Evolutionary conservation across 2,113 vertebrate species (phyloP).

Genomic region (Atractosteus spatula): DNA sequence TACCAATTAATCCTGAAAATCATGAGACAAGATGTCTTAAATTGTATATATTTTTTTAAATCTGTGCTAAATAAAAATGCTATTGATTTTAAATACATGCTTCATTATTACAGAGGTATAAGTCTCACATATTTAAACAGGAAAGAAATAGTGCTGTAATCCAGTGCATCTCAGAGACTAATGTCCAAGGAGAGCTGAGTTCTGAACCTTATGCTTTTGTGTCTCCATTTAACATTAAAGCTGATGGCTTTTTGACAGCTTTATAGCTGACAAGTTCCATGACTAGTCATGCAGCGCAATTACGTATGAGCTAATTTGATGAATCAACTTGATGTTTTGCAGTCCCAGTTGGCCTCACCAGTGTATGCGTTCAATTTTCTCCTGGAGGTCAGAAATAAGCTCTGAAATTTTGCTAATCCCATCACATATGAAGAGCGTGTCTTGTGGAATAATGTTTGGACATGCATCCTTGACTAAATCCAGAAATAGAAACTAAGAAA

Average conservation of each 20-base stretch:
- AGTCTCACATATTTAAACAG: background rate
- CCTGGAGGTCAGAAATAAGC: constrained; percentile 77
- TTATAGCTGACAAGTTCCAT: constrained; percentile 81
- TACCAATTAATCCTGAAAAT: too few relatives aligned
- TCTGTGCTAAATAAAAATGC: too few relatives aligned
- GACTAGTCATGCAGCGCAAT: constrained; percentile 84
- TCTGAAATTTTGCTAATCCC: constrained; percentile 73
- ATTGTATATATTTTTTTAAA: too few relatives aligned
- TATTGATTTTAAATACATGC: too few relatives aligned
- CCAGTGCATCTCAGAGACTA: constrained; percentile 62
- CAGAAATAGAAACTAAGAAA: constrained; percentile 42
- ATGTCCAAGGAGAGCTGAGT: constrained; percentile 74
- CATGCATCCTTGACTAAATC: constrained; percentile 54
- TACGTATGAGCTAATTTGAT: constrained; percentile 90
- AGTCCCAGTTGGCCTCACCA: constrained; percentile 73
- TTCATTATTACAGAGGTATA: constrained; percentile 32
- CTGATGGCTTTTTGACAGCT: constrained; percentile 88
- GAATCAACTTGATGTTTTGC: constrained; percentile 88
- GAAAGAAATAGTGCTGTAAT: background rate
- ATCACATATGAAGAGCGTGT: constrained; percentile 59
- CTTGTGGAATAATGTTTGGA: constrained; percentile 62
- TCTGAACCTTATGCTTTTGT: constrained; percentile 71
- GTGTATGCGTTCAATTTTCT: constrained; percentile 73
- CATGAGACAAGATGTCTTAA: too few relatives aligned
- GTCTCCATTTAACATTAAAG: constrained; percentile 84